phyloP scores from a whole-genome alignment of 2,888 invertebrate species.

The Polydrusus pterygomalis region DNA sequence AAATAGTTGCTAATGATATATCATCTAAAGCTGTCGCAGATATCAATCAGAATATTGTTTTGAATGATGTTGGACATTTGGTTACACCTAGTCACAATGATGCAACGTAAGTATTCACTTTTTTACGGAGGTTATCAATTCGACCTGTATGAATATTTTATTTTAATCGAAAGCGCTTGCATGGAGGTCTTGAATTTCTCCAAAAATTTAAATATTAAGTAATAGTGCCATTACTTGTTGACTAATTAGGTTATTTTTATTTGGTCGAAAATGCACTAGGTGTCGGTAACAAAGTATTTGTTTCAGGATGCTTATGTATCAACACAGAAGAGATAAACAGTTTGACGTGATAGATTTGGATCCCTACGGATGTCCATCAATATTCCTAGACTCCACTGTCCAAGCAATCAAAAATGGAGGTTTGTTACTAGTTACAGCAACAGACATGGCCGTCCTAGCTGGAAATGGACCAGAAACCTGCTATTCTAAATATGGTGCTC shows the following conservation, averaged over 20 bases:
- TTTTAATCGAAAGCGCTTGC: too few species aligned
- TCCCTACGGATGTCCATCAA: conserved; percentile 96
- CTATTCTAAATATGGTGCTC: conserved; percentile 91
- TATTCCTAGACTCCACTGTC: conserved; percentile 93
- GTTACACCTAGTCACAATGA: conserved; percentile 88
- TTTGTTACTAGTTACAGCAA: conserved; percentile 94
- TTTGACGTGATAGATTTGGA: conserved; percentile 97
- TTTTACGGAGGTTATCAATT: too few species aligned
- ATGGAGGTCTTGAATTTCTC: too few species aligned
- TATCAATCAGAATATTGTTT: conserved; percentile 86
- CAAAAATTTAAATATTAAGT: too few species aligned
- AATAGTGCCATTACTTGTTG: too few species aligned
- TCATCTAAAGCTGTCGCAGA: conserved; percentile 89
- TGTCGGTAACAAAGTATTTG: background rate
- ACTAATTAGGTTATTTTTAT: too few species aligned
- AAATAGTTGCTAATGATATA: conserved; percentile 94
- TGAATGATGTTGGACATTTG: conserved; percentile 84
- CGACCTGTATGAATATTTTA: too few species aligned
- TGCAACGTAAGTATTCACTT: conserved; percentile 82
- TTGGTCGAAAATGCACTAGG: too few species aligned
- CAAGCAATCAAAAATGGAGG: conserved; percentile 89
- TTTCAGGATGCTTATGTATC: conserved; percentile 89
- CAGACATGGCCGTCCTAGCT: conserved; percentile 96
- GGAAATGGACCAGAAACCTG: conserved; percentile 97
- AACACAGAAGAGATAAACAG: conserved; percentile 79